Evolutionary conservation across 1,140 invertebrate species (phyloP).

Genomic region (Leptinotarsa defecta): DNA sequence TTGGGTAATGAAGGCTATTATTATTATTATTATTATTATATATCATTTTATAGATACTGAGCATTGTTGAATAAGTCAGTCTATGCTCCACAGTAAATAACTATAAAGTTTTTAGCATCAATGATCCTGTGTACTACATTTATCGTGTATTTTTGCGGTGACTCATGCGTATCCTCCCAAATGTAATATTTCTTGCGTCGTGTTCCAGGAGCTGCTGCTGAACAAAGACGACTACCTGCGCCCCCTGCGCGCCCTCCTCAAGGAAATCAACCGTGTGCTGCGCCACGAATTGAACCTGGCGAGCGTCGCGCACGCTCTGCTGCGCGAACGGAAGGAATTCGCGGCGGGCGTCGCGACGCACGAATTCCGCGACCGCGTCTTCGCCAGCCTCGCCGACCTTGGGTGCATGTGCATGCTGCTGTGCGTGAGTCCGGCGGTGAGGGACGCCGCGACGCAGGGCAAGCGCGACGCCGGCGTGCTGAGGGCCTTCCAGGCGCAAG

Average conservation of each 20-base stretch:
- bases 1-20: too few relatives aligned
- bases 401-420: conserved; percentile 85
- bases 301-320: conserved; percentile 71
- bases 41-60: too few relatives aligned
- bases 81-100: too few relatives aligned
- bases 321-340: conserved; percentile 67
- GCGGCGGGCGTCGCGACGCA: conserved; percentile 60
- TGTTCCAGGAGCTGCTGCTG: conserved; percentile 79
- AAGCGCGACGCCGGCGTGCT: conserved; percentile 61
- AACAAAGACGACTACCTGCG: conserved; percentile 90
- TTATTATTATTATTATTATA: too few relatives aligned
- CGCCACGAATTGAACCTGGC: conserved; percentile 78
- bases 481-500: conserved; percentile 55
- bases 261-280: conserved; percentile 86
- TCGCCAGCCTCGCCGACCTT: conserved; percentile 82
- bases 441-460: conserved; percentile 67
- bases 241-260: conserved; percentile 77
- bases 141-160: too few relatives aligned
- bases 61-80: too few relatives aligned
- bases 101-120: too few relatives aligned
- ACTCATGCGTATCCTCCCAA: too few relatives aligned
- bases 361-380: conserved; percentile 81
- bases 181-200: too few relatives aligned
- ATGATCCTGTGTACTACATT: too few relatives aligned
- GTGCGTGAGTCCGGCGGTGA: conserved; percentile 74